phyloP scores from a whole-genome alignment of 2,797 vertebrate genomes.

The Myotis findleyi region DNA sequence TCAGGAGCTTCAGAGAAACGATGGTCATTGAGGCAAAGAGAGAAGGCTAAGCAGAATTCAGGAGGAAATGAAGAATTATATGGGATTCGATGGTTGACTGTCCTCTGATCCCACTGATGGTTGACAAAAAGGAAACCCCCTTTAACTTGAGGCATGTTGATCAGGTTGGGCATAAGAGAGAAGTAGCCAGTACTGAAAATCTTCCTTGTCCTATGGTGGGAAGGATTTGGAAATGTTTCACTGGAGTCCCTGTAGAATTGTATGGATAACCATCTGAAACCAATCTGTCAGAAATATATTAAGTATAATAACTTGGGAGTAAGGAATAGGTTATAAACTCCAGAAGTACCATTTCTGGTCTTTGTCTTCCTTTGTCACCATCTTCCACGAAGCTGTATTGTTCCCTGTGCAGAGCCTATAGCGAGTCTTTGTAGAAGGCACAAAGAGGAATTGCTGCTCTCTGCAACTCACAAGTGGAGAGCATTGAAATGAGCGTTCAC shows the following conservation, averaged over 20 bases:
- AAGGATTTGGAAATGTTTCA: background rate
- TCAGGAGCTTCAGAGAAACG: background rate
- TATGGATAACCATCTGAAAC: slow-evolving; percentile 12
- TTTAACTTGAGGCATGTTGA: slow-evolving; percentile 31
- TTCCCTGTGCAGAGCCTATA: slow-evolving; percentile 5
- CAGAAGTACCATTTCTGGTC: background rate
- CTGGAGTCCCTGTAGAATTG: slow-evolving; percentile 30
- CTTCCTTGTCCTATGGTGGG: background rate
- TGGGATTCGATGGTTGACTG: background rate
- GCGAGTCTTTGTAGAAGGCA: slow-evolving; percentile 64
- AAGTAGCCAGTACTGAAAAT: background rate
- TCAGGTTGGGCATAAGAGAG: background rate
- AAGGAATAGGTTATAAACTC: background rate
- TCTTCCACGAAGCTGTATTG: slow-evolving; percentile 43
- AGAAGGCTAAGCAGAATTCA: background rate
- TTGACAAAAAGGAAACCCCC: background rate
- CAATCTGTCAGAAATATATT: slow-evolving; percentile 23
- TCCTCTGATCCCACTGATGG: slow-evolving; percentile 10
- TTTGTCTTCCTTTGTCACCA: slow-evolving; percentile 46
- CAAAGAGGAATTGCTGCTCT: slow-evolving; percentile 30
- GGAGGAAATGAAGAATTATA: slow-evolving; percentile 31
- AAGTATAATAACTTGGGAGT: slow-evolving; percentile 34
- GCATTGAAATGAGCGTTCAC: slow-evolving; percentile 34
- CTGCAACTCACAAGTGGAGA: background rate
- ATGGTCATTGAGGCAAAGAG: background rate